These are phyloP conservation scores for Psilanteris sp. DNA, from an alignment of 1,140 invertebrate genomes.

Conservation along the genomic window DNA sequence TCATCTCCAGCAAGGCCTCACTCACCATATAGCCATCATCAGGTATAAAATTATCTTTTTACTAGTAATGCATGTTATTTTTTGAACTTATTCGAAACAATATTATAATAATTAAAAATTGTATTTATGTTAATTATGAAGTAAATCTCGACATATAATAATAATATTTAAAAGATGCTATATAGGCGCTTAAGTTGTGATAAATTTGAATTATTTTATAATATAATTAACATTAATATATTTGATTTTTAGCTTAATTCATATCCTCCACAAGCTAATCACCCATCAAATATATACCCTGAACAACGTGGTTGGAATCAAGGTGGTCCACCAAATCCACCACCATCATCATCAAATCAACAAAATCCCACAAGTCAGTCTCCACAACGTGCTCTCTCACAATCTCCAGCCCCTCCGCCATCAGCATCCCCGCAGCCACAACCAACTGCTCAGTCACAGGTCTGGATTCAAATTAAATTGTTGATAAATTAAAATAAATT, in stretches of 20 bases:
- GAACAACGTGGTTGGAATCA: slow-evolving; percentile 79
- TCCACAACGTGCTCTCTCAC: slow-evolving; percentile 77
- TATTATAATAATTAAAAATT: no score
- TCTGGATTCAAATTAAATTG: slow-evolving; percentile 29
- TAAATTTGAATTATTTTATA: no score
- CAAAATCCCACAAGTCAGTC: slow-evolving; percentile 77
- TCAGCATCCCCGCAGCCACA: slow-evolving; percentile 78
- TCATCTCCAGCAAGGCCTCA: slow-evolving; percentile 78
- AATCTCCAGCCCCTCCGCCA: slow-evolving; percentile 78
- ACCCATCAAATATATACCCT: slow-evolving; percentile 75
- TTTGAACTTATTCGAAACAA: no score
- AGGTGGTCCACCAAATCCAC: slow-evolving; percentile 74
- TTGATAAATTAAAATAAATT: no score
- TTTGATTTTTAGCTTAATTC: slow-evolving; percentile 73
- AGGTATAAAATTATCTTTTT: slow-evolving; percentile 63
- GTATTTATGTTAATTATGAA: no score
- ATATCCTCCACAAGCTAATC: slow-evolving; percentile 73
- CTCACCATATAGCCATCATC: slow-evolving; percentile 80
- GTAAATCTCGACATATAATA: no score
- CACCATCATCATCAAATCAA: slow-evolving; percentile 75
- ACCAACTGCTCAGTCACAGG: slow-evolving; percentile 74
- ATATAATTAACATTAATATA: neutral
- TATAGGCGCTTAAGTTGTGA: no score
- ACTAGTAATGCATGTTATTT: no score
- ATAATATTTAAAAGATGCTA: no score